phyloP scores from a whole-genome alignment of 2,888 invertebrate species.

The Zaprionus lineosus region DNA sequence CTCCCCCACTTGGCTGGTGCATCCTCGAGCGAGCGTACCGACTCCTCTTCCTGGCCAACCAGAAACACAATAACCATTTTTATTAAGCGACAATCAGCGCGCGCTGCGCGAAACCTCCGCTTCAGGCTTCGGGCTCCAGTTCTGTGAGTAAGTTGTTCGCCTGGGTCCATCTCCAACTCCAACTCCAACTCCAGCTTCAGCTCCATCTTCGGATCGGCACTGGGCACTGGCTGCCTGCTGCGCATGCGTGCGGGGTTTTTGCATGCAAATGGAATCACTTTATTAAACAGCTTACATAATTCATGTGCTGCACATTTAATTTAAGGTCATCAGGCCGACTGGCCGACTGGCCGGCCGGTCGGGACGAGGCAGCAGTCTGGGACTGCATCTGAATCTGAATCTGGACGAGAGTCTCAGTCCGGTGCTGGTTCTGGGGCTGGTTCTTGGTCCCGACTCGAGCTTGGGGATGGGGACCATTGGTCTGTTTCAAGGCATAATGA shows the following conservation, averaged over 20 bases:
- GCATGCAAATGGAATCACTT: conserved; percentile 81
- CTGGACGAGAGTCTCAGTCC: conserved; percentile 22
- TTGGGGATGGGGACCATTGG: conserved; percentile 19
- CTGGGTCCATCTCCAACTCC: conserved; percentile 16
- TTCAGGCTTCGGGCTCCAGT: conserved; percentile 33
- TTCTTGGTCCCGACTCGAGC: too few species aligned
- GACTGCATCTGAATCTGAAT: background rate
- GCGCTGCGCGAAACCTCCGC: conserved; percentile 59
- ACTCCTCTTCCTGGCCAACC: conserved; percentile 5
- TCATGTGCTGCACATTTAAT: conserved; percentile 81
- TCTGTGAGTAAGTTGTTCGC: conserved; percentile 44
- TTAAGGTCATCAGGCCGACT: conserved; percentile 67
- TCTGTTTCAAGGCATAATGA: conserved; percentile 64
- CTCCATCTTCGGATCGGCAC: conserved; percentile 15
- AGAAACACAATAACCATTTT: conserved; percentile 76
- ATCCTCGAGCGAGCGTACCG: background rate
- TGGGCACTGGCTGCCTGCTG: conserved; percentile 63
- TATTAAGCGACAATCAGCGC: conserved; percentile 78
- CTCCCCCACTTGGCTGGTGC: background rate
- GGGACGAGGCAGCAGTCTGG: conserved; percentile 13
- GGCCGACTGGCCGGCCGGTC: conserved; percentile 25
- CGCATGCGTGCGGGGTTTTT: conserved; percentile 76
- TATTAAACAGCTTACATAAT: conserved; percentile 82
- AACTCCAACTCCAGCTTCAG: conserved; percentile 22
- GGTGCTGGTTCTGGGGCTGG: conserved; percentile 7